Evolutionary conservation across 92 coral and sea anemone species (phyloP).

Genomic region (Epizoanthus rinbou): DNA sequence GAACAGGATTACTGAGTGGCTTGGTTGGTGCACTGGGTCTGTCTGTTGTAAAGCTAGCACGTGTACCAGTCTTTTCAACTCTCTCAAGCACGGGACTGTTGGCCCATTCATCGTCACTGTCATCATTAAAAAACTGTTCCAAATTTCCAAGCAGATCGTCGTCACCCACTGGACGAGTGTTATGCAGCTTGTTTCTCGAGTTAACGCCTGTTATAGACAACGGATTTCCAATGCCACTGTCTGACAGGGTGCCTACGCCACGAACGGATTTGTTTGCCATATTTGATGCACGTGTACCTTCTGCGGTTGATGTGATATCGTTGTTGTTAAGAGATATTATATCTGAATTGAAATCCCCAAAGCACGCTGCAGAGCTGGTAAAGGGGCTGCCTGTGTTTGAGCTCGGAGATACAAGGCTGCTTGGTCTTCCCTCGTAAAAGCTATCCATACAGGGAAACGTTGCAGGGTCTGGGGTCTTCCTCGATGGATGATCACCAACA

Average conservation of each 20-base stretch:
- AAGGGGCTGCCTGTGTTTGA: constrained; percentile 6
- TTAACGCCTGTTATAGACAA: background rate
- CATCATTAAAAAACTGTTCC: constrained; percentile 16
- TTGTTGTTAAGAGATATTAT: constrained; percentile 18
- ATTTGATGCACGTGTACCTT: background rate
- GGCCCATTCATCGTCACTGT: constrained; percentile 71
- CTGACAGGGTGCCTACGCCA: constrained; percentile 2
- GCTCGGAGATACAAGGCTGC: background rate
- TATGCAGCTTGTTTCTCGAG: background rate
- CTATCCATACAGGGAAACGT: constrained; percentile 62
- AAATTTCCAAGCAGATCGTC: background rate
- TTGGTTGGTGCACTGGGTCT: constrained; percentile 9
- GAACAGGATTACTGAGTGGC: constrained; percentile 8
- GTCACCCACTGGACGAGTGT: background rate
- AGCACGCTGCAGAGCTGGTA: background rate
- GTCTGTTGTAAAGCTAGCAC: background rate
- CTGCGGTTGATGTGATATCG: background rate
- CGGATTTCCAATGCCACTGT: constrained; percentile 40
- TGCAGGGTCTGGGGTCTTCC: constrained; percentile 1
- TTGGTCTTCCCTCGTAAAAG: constrained; percentile 32
- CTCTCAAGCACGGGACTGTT: constrained; percentile 50
- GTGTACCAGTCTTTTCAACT: constrained; percentile 21
- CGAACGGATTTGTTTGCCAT: constrained; percentile 6
- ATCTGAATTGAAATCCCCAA: background rate
- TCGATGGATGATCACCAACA: background rate